Evolutionary conservation across 2,888 invertebrate species (phyloP), one percentile per base, ranked within the genome.

Genomic region (Mythimna ferrago): DNA sequence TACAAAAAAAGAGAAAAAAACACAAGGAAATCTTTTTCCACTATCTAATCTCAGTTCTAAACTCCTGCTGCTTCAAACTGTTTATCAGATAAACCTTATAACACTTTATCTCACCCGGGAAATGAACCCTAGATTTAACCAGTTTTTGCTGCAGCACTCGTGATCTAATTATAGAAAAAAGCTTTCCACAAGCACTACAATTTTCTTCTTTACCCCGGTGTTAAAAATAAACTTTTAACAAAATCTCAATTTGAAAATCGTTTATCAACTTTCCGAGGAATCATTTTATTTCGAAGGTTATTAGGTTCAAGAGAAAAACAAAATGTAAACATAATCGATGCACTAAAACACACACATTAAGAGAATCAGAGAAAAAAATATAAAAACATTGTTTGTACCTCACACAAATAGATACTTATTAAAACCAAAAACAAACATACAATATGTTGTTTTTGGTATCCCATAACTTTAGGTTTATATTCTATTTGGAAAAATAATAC

Each of bases 91-190:
- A 80, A 73, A 73, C 26, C 38, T 41, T 79, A 54, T 32, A 76
- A 48, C 63, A 73, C 51, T 80, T 58, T 73, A 80, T 6, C 48
- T 16, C 44, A 38, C 48, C 63, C 53, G 58, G 58, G 58, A 76
- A 78, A 79, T 79, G 19, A 61, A 51, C 58, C 16, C n/a, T 10
- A 38, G 74, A 79, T 61, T 61, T 32, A 79, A 62, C 75, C 60
- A 44, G 81, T 74, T 74, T 80, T 80, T 80, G 61, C 74, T 35
- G 19, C 51, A 74, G 48, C 54, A 38, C 19, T 58, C 32, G 19
- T 32, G 19, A 76, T 80, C 60, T 64, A 56, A 80, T 80, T 80
- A 41, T 51, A 74, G 74, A 73, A 80, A 73, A 53, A 73, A 74
- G 48, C 21, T 74, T 51, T 62, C 61, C 73, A 79, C 61, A 41